Evolutionary conservation across 2,888 invertebrate genomes (phyloP).

Genomic region (Sceliomorpha sp.): DNA sequence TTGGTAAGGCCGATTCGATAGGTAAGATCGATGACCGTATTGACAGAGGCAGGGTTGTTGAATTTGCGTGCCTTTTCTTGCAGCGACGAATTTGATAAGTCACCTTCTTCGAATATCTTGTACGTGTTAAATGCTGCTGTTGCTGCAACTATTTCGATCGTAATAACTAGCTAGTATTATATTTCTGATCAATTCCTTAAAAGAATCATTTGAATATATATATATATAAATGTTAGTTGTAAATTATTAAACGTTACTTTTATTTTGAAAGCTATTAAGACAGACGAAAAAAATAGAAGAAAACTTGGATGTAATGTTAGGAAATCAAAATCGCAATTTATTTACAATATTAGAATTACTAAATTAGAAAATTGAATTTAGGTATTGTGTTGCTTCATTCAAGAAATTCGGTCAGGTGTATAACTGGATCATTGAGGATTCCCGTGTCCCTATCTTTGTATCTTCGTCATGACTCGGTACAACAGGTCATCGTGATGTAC

Average conservation of each 20-base stretch:
- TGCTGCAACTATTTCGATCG: no score
- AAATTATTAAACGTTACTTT: no score
- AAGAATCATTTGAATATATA: no score
- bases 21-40: constrained; percentile 54
- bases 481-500: constrained; percentile 57
- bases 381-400: constrained; percentile 62
- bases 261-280: no score
- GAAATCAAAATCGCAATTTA: no score
- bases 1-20: constrained; percentile 42
- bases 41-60: constrained; percentile 38
- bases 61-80: constrained; percentile 19
- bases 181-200: no score
- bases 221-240: no score
- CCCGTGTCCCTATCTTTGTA: constrained; percentile 53
- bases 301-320: no score
- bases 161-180: no score
- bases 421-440: constrained; percentile 70
- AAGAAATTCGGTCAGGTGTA: constrained; percentile 76
- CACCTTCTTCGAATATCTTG: constrained; percentile 39
- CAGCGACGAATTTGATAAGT: constrained; percentile 14
- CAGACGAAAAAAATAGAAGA: no score
- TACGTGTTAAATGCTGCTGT: constrained; percentile 21
- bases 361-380: no score
- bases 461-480: constrained; percentile 57
- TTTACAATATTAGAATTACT: no score